phyloP scores from a whole-genome alignment of 2,113 vertebrate genomes.

The Xenopus tropicalis region UCB_Xtro_10.0 CM004444.2:131333501-131334000 shows the following conservation, averaged over 20 bases:
- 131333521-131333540: not conserved
- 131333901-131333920: constrained; percentile 7
- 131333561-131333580: not conserved
- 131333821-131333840: constrained; percentile 18
- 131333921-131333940: constrained; percentile 2
- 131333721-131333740: constrained; percentile 10
- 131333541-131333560: not conserved
- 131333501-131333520: too few relatives aligned
- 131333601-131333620: not conserved
- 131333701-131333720: not conserved
- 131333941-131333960: not conserved
- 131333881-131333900: not conserved
- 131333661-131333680: not conserved
- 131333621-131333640: not conserved
- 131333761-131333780: constrained; percentile 13
- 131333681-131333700: constrained; percentile 2
- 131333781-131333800: constrained; percentile 4
- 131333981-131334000: not conserved
- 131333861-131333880: constrained; percentile 7
- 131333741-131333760: constrained; percentile 8
- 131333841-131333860: constrained; percentile 11
- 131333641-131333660: not conserved
- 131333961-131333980: constrained; percentile 32
- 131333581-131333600: not conserved
- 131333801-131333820: constrained; percentile 6